Base-by-base conservation (phyloP, 2,888 invertebrate species). In the Macaria notata region DNA sequence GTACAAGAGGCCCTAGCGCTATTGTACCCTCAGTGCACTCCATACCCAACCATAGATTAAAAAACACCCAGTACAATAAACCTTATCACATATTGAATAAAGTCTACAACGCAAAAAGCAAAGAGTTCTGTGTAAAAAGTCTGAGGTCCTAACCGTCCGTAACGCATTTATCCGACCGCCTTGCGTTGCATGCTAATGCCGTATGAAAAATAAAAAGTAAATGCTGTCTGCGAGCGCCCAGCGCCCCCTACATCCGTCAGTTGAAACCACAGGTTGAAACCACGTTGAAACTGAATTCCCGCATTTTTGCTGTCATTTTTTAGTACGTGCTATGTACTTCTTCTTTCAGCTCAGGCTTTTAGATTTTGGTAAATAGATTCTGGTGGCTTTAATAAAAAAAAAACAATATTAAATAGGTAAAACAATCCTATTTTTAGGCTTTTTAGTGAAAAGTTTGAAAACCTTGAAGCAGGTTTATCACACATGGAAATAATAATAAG, bases 1-100 rank as follows among this genome's bases (percentile, higher is more conserved):
- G 84, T 85, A 88, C 88, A 88, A 88, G 88, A 86, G 86, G 84
- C 83, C 81, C 81, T 79, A 79, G 75, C 80, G 63, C 61, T 75
- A 83, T 83, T 81, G 78, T 82, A 76, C 79, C 75, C 45, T 54
- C 45, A 58, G 56, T 63, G 64, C 62, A 65, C 50, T 59, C 46
- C 58, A 56, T 51, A 9, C 29, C 51, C 44, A 4, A n/a, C 1
- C 41, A 41, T 5, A 41, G 9, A 41, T n/a, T 8, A 3, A 4
- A 6, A 36, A 41, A 41, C 1, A 41, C 4, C 1, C 41, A 41
- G 9, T 9, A 61, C 31, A 48, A 42, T 44, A 44, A 56, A 64
- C 64, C 49, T 4, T 58, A 30, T 31, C 0, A 3, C 6, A n/a
- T 2, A 7, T 8, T n/a, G 3, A 9, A 50, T 56, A 59, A 31